Evolutionary conservation across 2,888 invertebrate species (phyloP), one percentile per base, ranked within the genome.

Genomic region (Brachycybe producta): DNA sequence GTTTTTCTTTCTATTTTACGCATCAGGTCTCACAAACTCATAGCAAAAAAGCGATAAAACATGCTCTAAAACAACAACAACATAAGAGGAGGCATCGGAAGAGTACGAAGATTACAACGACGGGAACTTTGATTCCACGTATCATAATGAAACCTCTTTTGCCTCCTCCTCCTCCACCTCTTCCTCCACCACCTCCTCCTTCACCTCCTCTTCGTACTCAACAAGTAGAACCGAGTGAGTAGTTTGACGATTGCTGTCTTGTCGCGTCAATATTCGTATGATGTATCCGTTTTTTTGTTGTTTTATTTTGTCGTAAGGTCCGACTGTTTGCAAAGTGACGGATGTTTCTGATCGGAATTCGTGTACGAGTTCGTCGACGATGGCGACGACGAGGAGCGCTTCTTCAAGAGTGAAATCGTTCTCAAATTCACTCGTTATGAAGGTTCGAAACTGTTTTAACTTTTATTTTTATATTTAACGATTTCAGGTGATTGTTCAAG

Each of bases 141-240:
- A 84, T 86, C 58, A 82, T 84, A 62, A 83, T 85, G 35, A 86
- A 85, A 67, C 82, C 84, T 8, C 70, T 84, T 63, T 80, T 82
- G 57, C 79, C 81, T n/a, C 51, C 51, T 13, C 30, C 49, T 4
- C 28, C n/a, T 45, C n/a, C n/a, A 32, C 32, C 32, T 32, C 32
- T n/a, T 32, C 32, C 32, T 32, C 32, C 32, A 11, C 32, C 32
- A 11, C 32, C 11, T n/a, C 32, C 11, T 32, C 32, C 11, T 11
- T 11, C 32, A 11, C 32, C 32, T 32, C 32, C 32, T 32, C 32
- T 11, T 32, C 32, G 32, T 32, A 11, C 32, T 32, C 32, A 32
- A n/a, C n/a, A n/a, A n/a, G n/a, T n/a, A n/a, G n/a, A n/a, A n/a
- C n/a, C n/a, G n/a, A n/a, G n/a, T n/a, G n/a, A n/a, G n/a, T n/a